Base-by-base conservation (phyloP, 1,140 invertebrate genomes). In the Andrena cerasifolii region DNA sequence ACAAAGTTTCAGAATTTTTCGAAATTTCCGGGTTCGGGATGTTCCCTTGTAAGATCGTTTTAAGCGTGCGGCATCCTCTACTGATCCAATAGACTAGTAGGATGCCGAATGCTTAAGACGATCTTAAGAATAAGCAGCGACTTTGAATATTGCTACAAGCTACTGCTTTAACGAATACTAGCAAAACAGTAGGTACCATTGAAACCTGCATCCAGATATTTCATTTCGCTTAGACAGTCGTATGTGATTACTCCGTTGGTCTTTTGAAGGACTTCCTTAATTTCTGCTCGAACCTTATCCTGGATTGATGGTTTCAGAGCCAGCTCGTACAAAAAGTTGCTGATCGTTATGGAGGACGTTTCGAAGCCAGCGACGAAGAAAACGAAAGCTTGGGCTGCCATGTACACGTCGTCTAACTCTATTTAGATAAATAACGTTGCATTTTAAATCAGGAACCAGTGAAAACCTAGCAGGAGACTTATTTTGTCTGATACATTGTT, bases 331-430 rank as follows among this genome's bases (percentile, higher is more conserved):
- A 93, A 59, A 7, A 89, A 83, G 73, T 91, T 91, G 7, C 90
- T 87, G 16, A 95, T 89, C 0, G 94, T 90, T 6, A 90, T 87
- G 6, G 94, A 92, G 3, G 94, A 94, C 0, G 94, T 95, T 66
- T 95, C 94, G 73, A 93, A 95, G 21, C 94, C 94, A 53, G 94
- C 94, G 10, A 93, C 43, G n/a, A 94, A 90, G 72, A 94, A 93
- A 14, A 93, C 75, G 12, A 93, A 88, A 0, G 88, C 84, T 78
- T 94, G 92, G 0, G 92, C 91, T 5, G 89, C 74, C 3, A 90
- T 47, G 0, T 88, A 73, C 0, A 71, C 74, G 12, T 92, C 89
- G 1, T 84, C 90, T 21, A 90, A 68, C 63, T 90, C 91, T 92
- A 61, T 43, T 83, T 77, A 62, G 65, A 63, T n/a, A 62, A 31